Base-by-base conservation (phyloP, 2,797 vertebrate species). In the Ficedula albicollis region DNA sequence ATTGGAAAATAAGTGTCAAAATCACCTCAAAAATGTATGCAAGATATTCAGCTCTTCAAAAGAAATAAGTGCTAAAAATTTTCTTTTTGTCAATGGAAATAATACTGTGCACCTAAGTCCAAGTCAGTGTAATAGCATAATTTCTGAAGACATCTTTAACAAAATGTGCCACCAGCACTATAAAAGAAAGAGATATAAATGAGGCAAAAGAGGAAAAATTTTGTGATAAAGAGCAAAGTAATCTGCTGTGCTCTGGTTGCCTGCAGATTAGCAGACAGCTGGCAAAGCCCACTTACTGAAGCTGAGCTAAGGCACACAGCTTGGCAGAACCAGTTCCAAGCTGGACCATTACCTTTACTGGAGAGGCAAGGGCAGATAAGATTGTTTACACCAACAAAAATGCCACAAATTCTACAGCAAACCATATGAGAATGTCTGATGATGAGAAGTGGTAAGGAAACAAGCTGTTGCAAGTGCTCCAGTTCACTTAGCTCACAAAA, bases 381-480 rank as follows among this genome's bases (percentile, higher is more conserved):
- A 85, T 21, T 9, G 1, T 77, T 87, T 34, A 58, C 25, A 36
- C 4, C 21, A 73, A 43, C 36, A 75, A 41, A 89, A 86, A 79
- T 73, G 48, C 48, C 49, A 76, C 49, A 76, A 60, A 77, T 56
- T 38, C 43, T 36, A 77, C 38, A 89, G 34, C 30, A 87, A 94
- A 56, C 44, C 23, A 27, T 68, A 22, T 26, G 0, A 73, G 52
- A 70, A 75, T 14, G 34, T 60, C 32, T 76, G 48, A 62, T 0
- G 0, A 55, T 56, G 51, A 79, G 39, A 80, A 89, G 49, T 34
- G 22, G 26, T 36, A 59, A 59, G 7, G 17, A 67, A 88, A 26
- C 27, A 77, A 93, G 41, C 20, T 91, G 41, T 15, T 89, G 19
- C 21, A 88, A 95, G 34, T 34, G 27, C 44, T 93, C 17, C 38